phyloP scores from a whole-genome alignment of 1,140 invertebrate species.

The Gonatopus flavifemur region DNA sequence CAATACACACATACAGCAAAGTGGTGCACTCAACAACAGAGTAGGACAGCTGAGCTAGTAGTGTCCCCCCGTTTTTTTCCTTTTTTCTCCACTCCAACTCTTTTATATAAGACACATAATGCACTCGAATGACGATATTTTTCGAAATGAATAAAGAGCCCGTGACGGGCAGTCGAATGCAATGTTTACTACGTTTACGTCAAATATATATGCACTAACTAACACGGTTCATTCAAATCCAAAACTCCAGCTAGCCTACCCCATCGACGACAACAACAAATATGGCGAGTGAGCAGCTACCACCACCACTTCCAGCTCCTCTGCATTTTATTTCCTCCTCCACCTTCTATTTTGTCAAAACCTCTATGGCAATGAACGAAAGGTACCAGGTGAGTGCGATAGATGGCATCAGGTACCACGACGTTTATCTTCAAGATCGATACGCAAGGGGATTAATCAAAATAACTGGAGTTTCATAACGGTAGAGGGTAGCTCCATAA shows the following conservation, averaged over 20 bases:
- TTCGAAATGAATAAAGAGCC: background rate
- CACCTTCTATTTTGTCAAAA: no score
- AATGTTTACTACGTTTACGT: slow-evolving; percentile 6
- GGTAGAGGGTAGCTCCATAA: no score
- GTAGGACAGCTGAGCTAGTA: slow-evolving; percentile 39
- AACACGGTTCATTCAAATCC: slow-evolving; percentile 10
- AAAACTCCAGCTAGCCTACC: slow-evolving; percentile 47
- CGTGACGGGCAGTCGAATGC: slow-evolving; percentile 16
- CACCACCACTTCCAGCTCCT: slow-evolving; percentile 19
- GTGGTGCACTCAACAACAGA: slow-evolving; percentile 27
- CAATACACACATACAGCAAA: slow-evolving; percentile 21
- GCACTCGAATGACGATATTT: slow-evolving; percentile 10
- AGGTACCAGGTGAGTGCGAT: no score
- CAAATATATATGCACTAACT: slow-evolving; percentile 5
- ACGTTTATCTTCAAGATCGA: no score
- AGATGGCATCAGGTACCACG: no score
- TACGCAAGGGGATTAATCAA: no score
- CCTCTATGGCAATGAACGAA: no score
- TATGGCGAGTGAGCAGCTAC: slow-evolving; percentile 56
- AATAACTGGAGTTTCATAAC: no score
- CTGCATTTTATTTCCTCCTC: background rate
- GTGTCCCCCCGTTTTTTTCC: no score
- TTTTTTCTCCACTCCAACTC: no score
- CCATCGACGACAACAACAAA: slow-evolving; percentile 64
- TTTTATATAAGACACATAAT: slow-evolving; percentile 37